Evolutionary conservation across 2,888 invertebrate species (phyloP).

Genomic region (Acanthopleura granulata): DNA sequence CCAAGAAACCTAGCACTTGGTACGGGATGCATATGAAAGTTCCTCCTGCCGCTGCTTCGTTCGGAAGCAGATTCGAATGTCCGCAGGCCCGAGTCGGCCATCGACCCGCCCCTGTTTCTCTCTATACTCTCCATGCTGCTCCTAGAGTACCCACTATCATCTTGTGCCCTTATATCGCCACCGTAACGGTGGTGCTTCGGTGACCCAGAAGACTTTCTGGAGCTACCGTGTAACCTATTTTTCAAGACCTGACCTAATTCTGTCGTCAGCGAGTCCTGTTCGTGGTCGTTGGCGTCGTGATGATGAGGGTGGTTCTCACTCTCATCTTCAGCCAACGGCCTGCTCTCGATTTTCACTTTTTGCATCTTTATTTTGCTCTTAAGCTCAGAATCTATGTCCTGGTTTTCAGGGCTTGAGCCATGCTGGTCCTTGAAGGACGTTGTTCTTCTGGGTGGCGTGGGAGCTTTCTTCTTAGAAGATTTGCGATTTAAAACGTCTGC

Average conservation of each 20-base stretch:
- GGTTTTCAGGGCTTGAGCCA: slow-evolving; percentile 20
- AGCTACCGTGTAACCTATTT: neutral
- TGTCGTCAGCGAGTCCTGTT: slow-evolving; percentile 6
- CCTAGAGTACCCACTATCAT: slow-evolving; percentile 48
- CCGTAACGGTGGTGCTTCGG: slow-evolving; percentile 2
- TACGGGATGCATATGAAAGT: slow-evolving; percentile 4
- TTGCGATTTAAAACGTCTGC: slow-evolving; percentile 53
- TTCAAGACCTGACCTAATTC: slow-evolving; percentile 14
- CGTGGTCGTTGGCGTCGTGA: neutral
- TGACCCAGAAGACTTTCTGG: neutral
- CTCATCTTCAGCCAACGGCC: slow-evolving; percentile 46
- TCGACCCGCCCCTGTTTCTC: neutral
- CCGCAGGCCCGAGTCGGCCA: neutral
- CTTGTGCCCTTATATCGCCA: neutral
- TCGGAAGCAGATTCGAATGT: slow-evolving; percentile 5
- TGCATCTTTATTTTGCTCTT: slow-evolving; percentile 60
- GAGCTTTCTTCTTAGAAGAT: slow-evolving; percentile 74
- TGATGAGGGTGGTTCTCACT: slow-evolving; percentile 34
- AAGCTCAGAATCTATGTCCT: slow-evolving; percentile 53
- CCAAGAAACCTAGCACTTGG: neutral
- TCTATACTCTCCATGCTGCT: slow-evolving; percentile 46
- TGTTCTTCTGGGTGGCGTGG: slow-evolving; percentile 94
- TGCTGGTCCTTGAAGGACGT: slow-evolving; percentile 78
- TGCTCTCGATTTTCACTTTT: slow-evolving; percentile 59
- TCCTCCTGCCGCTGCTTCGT: slow-evolving; percentile 16